Conservation (phyloP, 2,888 invertebrate species). For the Griposia aprilina region DNA sequence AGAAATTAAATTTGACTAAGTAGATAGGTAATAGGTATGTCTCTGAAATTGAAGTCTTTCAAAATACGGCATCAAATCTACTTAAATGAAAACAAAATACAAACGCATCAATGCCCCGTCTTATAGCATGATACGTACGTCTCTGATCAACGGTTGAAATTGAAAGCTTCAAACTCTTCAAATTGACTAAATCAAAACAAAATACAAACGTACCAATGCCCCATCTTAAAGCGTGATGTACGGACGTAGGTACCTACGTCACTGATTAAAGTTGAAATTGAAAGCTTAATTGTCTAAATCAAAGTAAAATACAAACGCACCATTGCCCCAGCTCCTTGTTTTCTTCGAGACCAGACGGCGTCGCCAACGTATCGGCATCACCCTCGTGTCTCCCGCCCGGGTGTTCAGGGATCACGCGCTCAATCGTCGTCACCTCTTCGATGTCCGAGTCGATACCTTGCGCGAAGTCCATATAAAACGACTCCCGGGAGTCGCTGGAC, state of each 20-base stretch:
- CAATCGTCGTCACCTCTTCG: conserved; percentile 95
- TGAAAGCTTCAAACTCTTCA: not conserved
- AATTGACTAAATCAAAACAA: too few relatives aligned
- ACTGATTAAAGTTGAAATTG: too few relatives aligned
- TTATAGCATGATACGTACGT: too few relatives aligned
- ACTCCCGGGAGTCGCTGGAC: conserved; percentile 96
- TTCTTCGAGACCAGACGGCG: conserved; percentile 88
- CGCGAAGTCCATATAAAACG: conserved; percentile 97
- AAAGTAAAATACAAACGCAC: conserved; percentile 74
- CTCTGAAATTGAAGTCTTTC: not conserved
- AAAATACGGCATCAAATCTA: not conserved
- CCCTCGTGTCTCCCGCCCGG: conserved; percentile 86
- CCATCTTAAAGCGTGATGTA: too few relatives aligned
- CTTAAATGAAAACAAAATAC: not conserved
- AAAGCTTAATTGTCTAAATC: not conserved
- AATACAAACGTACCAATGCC: too few relatives aligned
- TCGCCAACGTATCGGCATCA: conserved; percentile 87
- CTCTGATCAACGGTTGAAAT: not conserved
- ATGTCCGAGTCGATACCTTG: conserved; percentile 97
- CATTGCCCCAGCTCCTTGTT: conserved; percentile 87
- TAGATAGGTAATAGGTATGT: not conserved
- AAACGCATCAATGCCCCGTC: not conserved
- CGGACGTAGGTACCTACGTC: too few relatives aligned
- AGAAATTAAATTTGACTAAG: not conserved
- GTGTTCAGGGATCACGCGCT: conserved; percentile 90